Evolutionary conservation across 2,113 vertebrate species (phyloP).

Genomic region (Ciconia boyciana): DNA sequence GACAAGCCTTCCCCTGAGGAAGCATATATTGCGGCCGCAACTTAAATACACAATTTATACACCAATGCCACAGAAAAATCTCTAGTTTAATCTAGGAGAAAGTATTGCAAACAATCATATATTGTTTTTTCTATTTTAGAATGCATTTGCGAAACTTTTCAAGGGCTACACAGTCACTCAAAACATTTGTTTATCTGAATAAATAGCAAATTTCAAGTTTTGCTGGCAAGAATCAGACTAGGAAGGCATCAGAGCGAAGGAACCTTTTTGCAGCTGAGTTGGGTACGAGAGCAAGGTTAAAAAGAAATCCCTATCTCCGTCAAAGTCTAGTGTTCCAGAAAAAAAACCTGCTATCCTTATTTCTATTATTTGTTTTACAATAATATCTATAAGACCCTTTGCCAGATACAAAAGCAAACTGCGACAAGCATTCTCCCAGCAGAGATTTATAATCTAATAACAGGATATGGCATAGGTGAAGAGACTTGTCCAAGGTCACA

Average conservation of each 20-base stretch:
- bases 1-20: background rate
- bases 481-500: conserved; percentile 50
- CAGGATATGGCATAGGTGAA: conserved; percentile 56
- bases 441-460: conserved; percentile 63
- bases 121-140: background rate
- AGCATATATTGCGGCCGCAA: background rate
- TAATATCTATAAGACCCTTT: background rate
- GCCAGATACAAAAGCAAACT: background rate
- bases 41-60: background rate
- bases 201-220: background rate
- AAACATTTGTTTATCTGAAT: background rate
- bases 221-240: background rate
- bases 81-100: background rate
- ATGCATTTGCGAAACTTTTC: background rate
- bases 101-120: background rate
- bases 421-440: background rate
- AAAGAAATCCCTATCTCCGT: background rate
- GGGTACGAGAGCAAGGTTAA: background rate
- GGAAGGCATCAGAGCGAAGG: background rate
- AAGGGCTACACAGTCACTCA: background rate
- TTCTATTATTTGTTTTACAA: conserved; percentile 24
- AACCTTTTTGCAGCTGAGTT: background rate
- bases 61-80: background rate
- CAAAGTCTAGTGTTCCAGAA: background rate
- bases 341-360: background rate